Evolutionary conservation across 1,140 invertebrate species (phyloP).

Genomic region (Drosophila watanabei): DNA sequence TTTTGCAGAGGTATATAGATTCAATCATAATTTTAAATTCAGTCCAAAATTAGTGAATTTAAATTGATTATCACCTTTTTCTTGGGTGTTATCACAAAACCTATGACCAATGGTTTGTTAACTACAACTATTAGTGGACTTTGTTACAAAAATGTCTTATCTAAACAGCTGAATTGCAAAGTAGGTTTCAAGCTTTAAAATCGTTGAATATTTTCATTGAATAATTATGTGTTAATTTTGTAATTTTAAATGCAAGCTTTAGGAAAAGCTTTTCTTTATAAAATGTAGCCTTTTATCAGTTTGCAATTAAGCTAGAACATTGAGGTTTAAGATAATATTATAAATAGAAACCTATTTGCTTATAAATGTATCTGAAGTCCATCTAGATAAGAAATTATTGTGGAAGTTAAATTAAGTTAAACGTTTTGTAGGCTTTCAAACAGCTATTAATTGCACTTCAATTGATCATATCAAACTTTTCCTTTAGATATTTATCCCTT

Average conservation of each 20-base stretch:
- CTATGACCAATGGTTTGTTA: not conserved
- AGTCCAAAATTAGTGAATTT: not conserved
- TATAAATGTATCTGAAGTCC: too few species aligned
- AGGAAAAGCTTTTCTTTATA: not conserved
- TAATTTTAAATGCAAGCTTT: not conserved
- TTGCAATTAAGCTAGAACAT: not conserved
- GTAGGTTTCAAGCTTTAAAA: not conserved
- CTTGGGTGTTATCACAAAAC: not conserved
- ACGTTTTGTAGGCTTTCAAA: not conserved
- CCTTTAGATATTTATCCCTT: not conserved
- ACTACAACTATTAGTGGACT: not conserved
- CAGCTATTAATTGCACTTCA: not conserved
- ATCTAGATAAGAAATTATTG: not conserved
- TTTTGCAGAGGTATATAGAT: not conserved
- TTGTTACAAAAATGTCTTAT: not conserved
- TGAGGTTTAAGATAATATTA: not conserved
- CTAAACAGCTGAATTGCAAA: not conserved
- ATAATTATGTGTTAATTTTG: not conserved
- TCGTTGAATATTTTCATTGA: not conserved
- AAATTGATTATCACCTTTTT: not conserved
- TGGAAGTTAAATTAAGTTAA: not conserved
- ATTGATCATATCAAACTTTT: not conserved
- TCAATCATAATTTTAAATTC: not conserved
- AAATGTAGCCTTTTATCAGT: not conserved
- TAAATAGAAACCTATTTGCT: too few species aligned